A percentile compares a stretch with the other conserved stretches of the same genome.
Evolutionary conservation across 2,888 invertebrate species (phyloP).

Genomic region (Meteorus cinctellus): DNA sequence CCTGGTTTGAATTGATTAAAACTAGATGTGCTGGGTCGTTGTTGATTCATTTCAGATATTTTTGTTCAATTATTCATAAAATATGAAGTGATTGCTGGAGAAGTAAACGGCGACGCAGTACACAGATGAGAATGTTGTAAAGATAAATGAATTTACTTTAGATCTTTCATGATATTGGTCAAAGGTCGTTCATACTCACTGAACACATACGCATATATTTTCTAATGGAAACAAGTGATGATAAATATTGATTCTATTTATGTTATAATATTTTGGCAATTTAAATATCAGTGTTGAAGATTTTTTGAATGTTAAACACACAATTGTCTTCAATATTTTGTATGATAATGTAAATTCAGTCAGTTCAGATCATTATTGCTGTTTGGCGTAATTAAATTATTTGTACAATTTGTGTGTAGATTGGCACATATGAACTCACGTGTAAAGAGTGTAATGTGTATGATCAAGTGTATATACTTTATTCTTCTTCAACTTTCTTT

Average conservation of each 20-base stretch:
- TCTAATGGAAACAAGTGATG: neutral
- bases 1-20: constrained; percentile 60
- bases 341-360: no score
- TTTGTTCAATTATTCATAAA: neutral
- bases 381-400: neutral
- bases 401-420: neutral
- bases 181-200: constrained; percentile 1
- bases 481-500: neutral
- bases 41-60: constrained; percentile 46
- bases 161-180: neutral
- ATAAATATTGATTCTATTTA: no score
- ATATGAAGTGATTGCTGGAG: no score
- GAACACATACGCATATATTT: neutral
- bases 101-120: neutral
- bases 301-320: no score
- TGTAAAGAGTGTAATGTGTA: neutral
- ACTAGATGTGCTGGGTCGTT: constrained; percentile 54
- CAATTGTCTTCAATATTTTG: no score
- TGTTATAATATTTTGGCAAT: no score
- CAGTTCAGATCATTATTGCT: no score
- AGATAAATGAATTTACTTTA: neutral
- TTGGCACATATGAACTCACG: neutral
- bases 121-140: neutral
- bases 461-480: neutral
- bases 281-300: no score